phyloP scores from a whole-genome alignment of 2,113 vertebrate species.

The Phylloscopus trochiloides region DNA sequence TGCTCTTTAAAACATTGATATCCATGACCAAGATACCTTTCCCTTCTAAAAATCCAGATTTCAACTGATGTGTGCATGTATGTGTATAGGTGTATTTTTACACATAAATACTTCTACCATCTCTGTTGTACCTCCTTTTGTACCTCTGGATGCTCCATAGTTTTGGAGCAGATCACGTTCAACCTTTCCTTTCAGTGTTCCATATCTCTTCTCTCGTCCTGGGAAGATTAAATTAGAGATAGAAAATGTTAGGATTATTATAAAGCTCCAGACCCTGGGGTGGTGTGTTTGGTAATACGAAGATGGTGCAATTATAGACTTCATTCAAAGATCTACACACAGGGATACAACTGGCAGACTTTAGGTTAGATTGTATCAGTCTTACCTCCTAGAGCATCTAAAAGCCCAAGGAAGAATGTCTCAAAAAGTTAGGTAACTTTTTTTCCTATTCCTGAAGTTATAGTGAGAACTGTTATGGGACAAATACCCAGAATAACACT shows the following conservation, averaged over 20 bases:
- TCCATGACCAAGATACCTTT: neutral
- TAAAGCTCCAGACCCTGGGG: neutral
- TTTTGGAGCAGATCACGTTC: neutral
- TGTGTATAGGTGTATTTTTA: neutral
- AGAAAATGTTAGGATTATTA: neutral
- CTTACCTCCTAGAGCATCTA: neutral
- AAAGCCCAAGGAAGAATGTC: neutral
- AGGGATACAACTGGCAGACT: rapidly evolving
- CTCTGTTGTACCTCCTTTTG: neutral
- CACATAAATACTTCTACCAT: neutral
- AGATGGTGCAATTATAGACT: neutral
- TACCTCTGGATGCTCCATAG: neutral
- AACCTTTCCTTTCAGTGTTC: neutral
- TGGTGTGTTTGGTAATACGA: neutral
- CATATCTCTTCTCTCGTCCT: rapidly evolving
- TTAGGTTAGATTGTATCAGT: neutral
- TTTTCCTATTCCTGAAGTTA: neutral
- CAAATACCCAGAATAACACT: neutral
- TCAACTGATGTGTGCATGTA: rapidly evolving
- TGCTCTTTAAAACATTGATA: neutral
- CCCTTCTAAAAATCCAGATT: neutral
- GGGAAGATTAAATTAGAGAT: neutral
- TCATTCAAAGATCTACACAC: neutral
- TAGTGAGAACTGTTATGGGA: neutral
- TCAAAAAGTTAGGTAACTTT: neutral